Conservation (phyloP, 2,888 invertebrate genomes). For the Cybosia mesomella region DNA sequence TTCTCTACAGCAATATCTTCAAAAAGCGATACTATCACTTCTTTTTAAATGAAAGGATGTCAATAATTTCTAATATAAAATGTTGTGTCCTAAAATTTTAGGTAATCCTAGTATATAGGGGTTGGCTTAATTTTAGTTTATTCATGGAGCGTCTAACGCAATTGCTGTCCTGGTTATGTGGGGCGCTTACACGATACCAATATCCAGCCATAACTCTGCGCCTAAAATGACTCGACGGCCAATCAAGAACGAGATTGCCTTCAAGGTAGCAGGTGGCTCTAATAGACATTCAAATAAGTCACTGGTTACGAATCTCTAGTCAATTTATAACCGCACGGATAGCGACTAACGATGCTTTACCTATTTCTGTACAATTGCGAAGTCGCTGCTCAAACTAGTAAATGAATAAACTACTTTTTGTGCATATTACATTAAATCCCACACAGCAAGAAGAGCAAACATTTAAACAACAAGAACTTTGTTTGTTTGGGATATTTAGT, state of each 20-base stretch:
- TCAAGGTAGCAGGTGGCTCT: neutral
- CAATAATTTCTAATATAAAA: neutral
- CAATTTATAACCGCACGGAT: neutral
- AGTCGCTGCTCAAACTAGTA: neutral
- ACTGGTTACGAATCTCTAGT: neutral
- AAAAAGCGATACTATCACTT: neutral
- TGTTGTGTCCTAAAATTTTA: neutral
- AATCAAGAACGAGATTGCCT: neutral
- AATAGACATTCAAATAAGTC: conserved; percentile 2
- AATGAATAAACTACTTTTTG: neutral
- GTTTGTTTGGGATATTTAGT: neutral
- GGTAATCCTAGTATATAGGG: neutral
- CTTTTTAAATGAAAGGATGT: neutral
- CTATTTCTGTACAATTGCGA: neutral
- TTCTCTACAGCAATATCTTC: neutral
- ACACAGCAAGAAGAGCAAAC: neutral
- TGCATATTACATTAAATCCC: neutral
- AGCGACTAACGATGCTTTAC: neutral
- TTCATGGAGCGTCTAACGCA: neutral
- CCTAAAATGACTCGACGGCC: neutral
- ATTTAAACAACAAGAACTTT: neutral
- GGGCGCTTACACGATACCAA: neutral
- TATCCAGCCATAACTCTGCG: neutral
- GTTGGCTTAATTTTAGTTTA: conserved; percentile 6
- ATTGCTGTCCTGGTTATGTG: neutral